Conservation (phyloP, 2,797 vertebrate genomes). For the Gorsachius magnificus region DNA sequence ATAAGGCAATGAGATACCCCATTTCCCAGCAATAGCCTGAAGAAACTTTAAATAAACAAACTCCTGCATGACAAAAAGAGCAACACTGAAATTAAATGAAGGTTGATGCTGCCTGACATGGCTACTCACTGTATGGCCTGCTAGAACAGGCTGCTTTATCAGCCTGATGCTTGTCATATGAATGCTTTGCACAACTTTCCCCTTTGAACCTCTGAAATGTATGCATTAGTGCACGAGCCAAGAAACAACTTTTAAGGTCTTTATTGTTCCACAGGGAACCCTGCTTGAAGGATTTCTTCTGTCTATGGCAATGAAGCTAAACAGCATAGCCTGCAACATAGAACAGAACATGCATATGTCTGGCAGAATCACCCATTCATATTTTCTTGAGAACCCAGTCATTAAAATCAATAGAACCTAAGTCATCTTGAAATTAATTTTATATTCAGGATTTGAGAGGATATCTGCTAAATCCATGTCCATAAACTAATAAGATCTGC, state of each 20-base stretch:
- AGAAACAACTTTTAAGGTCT: not conserved
- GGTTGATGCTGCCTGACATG: not conserved
- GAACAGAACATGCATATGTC: accelerated
- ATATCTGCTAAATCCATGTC: not conserved
- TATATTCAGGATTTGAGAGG: not conserved
- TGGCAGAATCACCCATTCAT: not conserved
- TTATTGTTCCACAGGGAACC: not conserved
- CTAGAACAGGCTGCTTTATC: too few relatives aligned
- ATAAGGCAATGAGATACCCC: not conserved
- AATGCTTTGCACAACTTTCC: not conserved
- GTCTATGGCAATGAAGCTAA: not conserved
- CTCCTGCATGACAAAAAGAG: not conserved
- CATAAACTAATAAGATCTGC: not conserved
- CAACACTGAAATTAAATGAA: not conserved
- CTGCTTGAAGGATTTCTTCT: not conserved
- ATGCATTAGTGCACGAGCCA: not conserved
- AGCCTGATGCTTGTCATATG: not conserved
- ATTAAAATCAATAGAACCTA: not conserved
- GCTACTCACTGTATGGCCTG: not conserved
- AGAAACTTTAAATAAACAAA: not conserved
- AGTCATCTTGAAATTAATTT: not conserved
- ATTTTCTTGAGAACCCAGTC: not conserved
- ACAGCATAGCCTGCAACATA: not conserved
- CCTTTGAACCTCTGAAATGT: not conserved
- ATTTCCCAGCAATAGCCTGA: not conserved